Evolutionary conservation across 2,888 invertebrate species (phyloP).

Genomic region (Cephus nigrinus): DNA sequence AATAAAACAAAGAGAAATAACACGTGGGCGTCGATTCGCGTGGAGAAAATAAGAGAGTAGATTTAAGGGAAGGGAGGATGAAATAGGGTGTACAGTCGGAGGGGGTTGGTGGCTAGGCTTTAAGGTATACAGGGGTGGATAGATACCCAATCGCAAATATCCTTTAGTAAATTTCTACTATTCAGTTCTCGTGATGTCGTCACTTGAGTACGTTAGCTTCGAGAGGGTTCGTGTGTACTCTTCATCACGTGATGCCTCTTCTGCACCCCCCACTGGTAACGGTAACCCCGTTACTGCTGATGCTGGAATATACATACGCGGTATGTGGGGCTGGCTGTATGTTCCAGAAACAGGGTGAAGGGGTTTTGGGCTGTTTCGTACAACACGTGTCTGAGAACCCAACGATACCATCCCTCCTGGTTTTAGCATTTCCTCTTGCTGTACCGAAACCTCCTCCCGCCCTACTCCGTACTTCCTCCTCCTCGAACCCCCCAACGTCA

Average conservation of each 20-base stretch:
- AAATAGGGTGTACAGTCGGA: neutral
- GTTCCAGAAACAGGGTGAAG: neutral
- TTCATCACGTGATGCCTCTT: neutral
- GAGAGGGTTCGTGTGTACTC: neutral
- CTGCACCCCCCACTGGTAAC: neutral
- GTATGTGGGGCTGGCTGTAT: neutral
- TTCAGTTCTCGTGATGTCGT: constrained; percentile 14
- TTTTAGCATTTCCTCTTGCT: too few relatives aligned
- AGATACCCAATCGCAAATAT: constrained; percentile 24
- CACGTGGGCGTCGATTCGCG: neutral
- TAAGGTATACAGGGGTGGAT: constrained; percentile 8
- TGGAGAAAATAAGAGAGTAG: constrained; percentile 6
- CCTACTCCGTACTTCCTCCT: too few relatives aligned
- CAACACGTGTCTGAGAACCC: neutral
- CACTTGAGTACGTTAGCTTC: constrained; percentile 31
- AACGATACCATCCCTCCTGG: too few relatives aligned
- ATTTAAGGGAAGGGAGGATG: constrained; percentile 7
- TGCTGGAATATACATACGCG: neutral
- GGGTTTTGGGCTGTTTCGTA: neutral
- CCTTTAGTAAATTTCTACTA: constrained; percentile 22
- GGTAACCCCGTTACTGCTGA: neutral
- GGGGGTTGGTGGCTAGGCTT: neutral
- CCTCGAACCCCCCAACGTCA: neutral
- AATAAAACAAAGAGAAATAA: neutral
- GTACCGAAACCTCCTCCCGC: too few relatives aligned